These are phyloP conservation scores for Perdita meconis DNA, from an alignment of 2,888 invertebrate species.

Conservation along the genomic window DNA sequence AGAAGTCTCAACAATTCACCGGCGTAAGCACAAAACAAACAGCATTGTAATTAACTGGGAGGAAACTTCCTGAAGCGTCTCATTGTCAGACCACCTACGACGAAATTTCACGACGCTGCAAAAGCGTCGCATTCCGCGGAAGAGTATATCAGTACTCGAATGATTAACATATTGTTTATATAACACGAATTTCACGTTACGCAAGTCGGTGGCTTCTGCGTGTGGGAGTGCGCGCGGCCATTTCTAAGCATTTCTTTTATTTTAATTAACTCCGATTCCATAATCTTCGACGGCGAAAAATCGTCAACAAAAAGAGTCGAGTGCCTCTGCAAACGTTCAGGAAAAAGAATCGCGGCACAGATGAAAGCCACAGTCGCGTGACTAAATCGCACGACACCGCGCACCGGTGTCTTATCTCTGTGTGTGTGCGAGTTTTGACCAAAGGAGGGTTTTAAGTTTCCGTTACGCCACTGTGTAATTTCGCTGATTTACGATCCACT, in stretches of 20 bases:
- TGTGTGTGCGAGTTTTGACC: constrained; percentile 45
- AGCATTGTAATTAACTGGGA: too few species aligned
- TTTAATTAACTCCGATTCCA: constrained; percentile 1
- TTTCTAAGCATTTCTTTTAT: background rate
- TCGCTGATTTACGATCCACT: constrained; percentile 69
- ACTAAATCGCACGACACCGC: constrained; percentile 12
- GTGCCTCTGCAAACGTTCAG: constrained; percentile 3
- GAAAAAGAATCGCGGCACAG: constrained; percentile 11
- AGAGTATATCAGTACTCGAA: background rate
- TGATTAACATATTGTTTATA: constrained; percentile 19
- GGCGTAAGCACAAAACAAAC: background rate
- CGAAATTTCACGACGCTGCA: background rate
- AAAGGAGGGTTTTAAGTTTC: constrained; percentile 63
- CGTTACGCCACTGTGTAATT: constrained; percentile 71
- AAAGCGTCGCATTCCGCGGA: background rate
- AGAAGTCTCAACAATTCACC: too few species aligned
- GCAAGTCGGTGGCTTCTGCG: background rate
- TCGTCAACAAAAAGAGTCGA: background rate
- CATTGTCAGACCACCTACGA: background rate
- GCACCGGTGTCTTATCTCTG: too few species aligned
- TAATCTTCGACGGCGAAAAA: constrained; percentile 1
- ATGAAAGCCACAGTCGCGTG: constrained; percentile 31
- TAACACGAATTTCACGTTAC: constrained; percentile 25
- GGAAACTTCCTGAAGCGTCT: background rate
- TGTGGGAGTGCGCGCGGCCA: background rate